These are phyloP conservation scores for Trichoplusia ni DNA, from an alignment of 1,140 invertebrate species.

Conservation along the genomic window DNA sequence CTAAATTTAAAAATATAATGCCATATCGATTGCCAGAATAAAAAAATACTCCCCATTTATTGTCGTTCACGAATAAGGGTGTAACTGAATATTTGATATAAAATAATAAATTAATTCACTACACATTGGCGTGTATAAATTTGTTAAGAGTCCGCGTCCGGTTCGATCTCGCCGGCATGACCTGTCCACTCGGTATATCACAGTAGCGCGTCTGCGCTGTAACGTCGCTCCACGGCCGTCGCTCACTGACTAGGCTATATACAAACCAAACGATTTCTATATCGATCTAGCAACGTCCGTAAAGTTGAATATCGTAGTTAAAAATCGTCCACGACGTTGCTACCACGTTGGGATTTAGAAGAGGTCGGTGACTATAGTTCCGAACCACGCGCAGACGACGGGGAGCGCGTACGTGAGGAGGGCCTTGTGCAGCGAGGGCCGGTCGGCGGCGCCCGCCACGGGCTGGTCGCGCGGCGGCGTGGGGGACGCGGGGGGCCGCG, in stretches of 20 bases:
- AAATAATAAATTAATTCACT: slow-evolving; percentile 48
- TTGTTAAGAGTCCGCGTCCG: slow-evolving; percentile 46
- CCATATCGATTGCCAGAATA: slow-evolving; percentile 21
- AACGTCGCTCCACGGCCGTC: slow-evolving; percentile 31
- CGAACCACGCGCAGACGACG: slow-evolving; percentile 92
- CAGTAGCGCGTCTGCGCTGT: slow-evolving; percentile 51
- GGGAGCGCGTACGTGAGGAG: slow-evolving; percentile 89
- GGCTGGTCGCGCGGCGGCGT: slow-evolving; percentile 38
- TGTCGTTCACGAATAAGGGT: slow-evolving; percentile 42
- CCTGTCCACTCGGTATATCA: slow-evolving; percentile 55
- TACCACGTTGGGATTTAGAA: slow-evolving; percentile 82
- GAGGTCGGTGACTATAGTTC: slow-evolving; percentile 89
- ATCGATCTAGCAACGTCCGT: neutral
- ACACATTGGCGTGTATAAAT: slow-evolving; percentile 48
- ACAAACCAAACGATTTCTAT: slow-evolving; percentile 31
- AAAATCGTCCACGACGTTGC: neutral
- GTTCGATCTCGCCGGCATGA: neutral
- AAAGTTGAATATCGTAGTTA: too few relatives aligned
- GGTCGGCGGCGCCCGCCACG: slow-evolving; percentile 51
- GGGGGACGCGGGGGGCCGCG: neutral
- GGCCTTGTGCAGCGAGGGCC: slow-evolving; percentile 84
- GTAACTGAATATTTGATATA: slow-evolving; percentile 17
- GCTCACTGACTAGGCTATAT: slow-evolving; percentile 65
- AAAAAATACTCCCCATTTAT: slow-evolving; percentile 41
- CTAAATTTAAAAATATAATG: slow-evolving; percentile 29